phyloP scores from a whole-genome alignment of 2,113 vertebrate species.

The Hucho hucho region DNA sequence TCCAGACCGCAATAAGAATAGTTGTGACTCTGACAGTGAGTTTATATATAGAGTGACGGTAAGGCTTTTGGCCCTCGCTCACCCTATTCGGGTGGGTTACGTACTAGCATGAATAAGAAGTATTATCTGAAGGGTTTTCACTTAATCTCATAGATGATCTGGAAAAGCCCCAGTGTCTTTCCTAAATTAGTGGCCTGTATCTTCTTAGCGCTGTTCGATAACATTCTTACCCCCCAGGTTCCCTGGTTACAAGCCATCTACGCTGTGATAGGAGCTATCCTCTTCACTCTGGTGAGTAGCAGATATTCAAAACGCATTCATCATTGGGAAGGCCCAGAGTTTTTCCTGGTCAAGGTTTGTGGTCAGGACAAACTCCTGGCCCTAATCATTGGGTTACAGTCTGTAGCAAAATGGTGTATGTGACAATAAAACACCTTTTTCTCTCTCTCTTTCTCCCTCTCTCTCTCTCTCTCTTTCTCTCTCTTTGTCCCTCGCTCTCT shows the following conservation, averaged over 20 bases:
- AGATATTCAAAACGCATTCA: neutral
- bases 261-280: slow-evolving; percentile 82
- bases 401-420: neutral
- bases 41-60: slow-evolving; percentile 19
- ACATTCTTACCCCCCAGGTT: slow-evolving; percentile 71
- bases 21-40: slow-evolving; percentile 8
- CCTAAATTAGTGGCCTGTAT: slow-evolving; percentile 37
- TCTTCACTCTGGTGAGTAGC: slow-evolving; percentile 90
- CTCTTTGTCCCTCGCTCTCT: neutral
- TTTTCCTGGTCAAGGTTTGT: too few species aligned
- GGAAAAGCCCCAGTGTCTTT: neutral
- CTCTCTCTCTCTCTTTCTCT: slow-evolving; percentile 18
- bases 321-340: too few species aligned
- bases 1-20: slow-evolving; percentile 22
- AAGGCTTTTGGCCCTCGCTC: slow-evolving; percentile 2
- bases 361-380: too few species aligned
- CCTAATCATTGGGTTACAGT: neutral
- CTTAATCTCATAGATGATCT: neutral
- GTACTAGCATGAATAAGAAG: neutral
- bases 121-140: slow-evolving; percentile 27
- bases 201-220: slow-evolving; percentile 36
- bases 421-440: neutral
- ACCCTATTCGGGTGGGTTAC: slow-evolving; percentile 9
- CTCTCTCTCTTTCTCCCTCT: neutral
- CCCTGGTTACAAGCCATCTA: slow-evolving; percentile 91